Evolutionary conservation across 1,140 invertebrate genomes (phyloP).

Genomic region (fruit fly (Drosophila melanogaster)): Release_6_plus_ISO1_MT NT_037436.4:641001-641500

Average conservation of each 20-base stretch:
- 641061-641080: constrained; percentile 25
- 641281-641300: constrained; percentile 78
- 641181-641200: constrained; percentile 77
- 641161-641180: constrained; percentile 49
- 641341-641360: constrained; percentile 79
- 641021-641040: constrained; percentile 9
- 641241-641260: constrained; percentile 31
- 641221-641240: constrained; percentile 73
- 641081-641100: constrained; percentile 11
- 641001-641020: constrained; percentile 22
- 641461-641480: constrained; percentile 32
- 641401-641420: constrained; percentile 63
- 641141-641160: constrained; percentile 70
- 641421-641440: constrained; percentile 42
- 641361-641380: constrained; percentile 67
- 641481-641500: constrained; percentile 77
- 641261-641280: constrained; percentile 36
- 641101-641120: constrained; percentile 34
- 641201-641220: constrained; percentile 80
- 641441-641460: constrained; percentile 51
- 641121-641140: constrained; percentile 79
- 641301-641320: constrained; percentile 80
- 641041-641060: constrained; percentile 9
- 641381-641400: constrained; percentile 84
- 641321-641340: constrained; percentile 79